phyloP scores from a whole-genome alignment of 2,888 invertebrate species.

The Thereva nobilitata region DNA sequence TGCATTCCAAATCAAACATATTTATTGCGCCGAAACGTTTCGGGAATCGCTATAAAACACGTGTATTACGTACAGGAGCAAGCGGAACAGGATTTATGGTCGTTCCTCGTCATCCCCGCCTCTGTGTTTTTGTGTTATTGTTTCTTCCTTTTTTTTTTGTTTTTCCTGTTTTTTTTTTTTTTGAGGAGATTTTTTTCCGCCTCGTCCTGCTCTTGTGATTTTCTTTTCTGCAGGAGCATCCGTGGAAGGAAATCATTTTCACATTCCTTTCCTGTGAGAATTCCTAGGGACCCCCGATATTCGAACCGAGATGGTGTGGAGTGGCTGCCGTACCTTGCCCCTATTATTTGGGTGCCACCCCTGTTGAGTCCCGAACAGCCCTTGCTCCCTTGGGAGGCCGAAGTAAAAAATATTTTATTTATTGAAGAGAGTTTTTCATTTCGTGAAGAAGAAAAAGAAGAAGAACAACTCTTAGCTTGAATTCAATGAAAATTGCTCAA shows the following conservation, averaged over 20 bases:
- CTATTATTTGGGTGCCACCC: conserved; percentile 6
- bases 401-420: conserved; percentile 30
- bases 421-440: conserved; percentile 30
- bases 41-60: conserved; percentile 47
- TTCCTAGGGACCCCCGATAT: conserved; percentile 17
- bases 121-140: conserved; percentile 21
- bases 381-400: conserved; percentile 4
- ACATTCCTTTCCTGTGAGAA: conserved; percentile 21
- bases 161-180: background rate
- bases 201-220: background rate
- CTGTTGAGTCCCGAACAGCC: background rate
- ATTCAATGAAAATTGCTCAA: conserved; percentile 34
- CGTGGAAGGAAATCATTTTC: conserved; percentile 32
- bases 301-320: conserved; percentile 2
- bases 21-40: conserved; percentile 55
- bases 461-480: conserved; percentile 8
- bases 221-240: background rate
- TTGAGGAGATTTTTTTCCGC: conserved; percentile 3
- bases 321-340: conserved; percentile 18
- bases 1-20: conserved; percentile 51
- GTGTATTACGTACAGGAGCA: conserved; percentile 33
- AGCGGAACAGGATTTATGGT: conserved; percentile 30
- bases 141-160: conserved; percentile 11
- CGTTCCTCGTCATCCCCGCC: conserved; percentile 15
- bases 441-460: background rate